Conservation (phyloP, 2,113 vertebrate genomes). For the Anoura caudifer region DNA sequence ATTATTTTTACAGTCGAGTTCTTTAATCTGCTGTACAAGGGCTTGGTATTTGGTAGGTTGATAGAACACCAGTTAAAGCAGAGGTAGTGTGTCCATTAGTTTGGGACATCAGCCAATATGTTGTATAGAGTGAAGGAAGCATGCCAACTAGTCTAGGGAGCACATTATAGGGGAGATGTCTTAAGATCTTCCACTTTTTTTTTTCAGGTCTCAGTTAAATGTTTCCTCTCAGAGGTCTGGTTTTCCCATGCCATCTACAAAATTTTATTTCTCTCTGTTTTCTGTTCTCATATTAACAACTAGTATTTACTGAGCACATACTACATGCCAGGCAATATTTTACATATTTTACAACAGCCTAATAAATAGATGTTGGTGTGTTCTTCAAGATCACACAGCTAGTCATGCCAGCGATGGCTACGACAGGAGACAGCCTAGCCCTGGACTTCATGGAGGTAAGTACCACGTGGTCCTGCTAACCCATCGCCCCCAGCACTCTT, state of each 20-base stretch:
- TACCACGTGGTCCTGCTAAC: fast-evolving
- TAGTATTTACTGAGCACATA: not conserved
- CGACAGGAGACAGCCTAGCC: not conserved
- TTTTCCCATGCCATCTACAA: not conserved
- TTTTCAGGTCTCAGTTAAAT: not conserved
- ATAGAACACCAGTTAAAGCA: not conserved
- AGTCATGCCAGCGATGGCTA: not conserved
- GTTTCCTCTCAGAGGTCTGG: not conserved
- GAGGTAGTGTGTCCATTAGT: not conserved
- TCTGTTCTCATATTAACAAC: not conserved
- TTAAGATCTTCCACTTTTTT: not conserved
- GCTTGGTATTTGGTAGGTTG: not conserved
- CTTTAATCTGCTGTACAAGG: not conserved
- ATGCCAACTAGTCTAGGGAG: not conserved
- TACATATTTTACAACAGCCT: not conserved
- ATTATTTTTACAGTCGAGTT: not conserved
- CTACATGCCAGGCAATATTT: not conserved
- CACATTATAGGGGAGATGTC: not conserved
- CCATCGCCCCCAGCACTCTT: fast-evolving
- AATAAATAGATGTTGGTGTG: fast-evolving
- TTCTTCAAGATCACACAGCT: not conserved
- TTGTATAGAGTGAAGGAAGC: not conserved
- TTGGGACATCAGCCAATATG: not conserved
- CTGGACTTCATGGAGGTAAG: not conserved
- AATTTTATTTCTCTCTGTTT: not conserved